Conservation (phyloP, 2,888 invertebrate genomes). For the Elysia crispata region DNA sequence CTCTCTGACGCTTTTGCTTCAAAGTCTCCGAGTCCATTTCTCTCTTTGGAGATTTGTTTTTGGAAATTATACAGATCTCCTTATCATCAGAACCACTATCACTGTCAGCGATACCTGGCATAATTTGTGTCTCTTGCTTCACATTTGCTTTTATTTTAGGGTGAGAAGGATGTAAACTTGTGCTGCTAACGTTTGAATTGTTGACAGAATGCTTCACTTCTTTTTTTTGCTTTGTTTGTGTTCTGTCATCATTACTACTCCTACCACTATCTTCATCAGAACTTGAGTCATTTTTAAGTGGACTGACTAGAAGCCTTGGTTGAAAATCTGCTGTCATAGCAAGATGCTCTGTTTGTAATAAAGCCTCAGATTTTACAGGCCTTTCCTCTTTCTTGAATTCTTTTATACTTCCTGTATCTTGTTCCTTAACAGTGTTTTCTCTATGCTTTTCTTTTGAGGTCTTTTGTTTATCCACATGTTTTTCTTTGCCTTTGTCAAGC, state of each 20-base stretch:
- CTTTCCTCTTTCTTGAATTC: slow-evolving; percentile 10
- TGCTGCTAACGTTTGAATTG: background rate
- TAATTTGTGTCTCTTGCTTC: slow-evolving; percentile 36
- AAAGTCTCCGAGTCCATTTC: background rate
- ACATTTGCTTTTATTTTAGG: slow-evolving; percentile 22
- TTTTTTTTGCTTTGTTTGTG: background rate
- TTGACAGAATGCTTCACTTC: slow-evolving; percentile 9
- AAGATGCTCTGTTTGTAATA: slow-evolving; percentile 33
- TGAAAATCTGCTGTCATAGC: slow-evolving; percentile 47
- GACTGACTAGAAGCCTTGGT: slow-evolving; percentile 41
- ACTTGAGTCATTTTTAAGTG: slow-evolving; percentile 31
- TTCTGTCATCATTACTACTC: background rate
- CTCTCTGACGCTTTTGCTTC: background rate
- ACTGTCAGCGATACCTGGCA: slow-evolving; percentile 45
- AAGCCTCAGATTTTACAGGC: slow-evolving; percentile 27
- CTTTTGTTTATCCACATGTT: slow-evolving; percentile 39
- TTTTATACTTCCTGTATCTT: background rate
- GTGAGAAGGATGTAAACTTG: slow-evolving; percentile 15
- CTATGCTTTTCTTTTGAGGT: slow-evolving; percentile 22
- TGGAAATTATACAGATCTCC: slow-evolving; percentile 3
- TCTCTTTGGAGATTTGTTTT: slow-evolving; percentile 35
- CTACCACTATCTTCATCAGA: slow-evolving; percentile 17
- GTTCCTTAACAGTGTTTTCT: slow-evolving; percentile 3
- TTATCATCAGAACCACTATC: slow-evolving; percentile 49
- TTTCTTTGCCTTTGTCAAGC: slow-evolving; percentile 27